Base-by-base conservation (phyloP, 1,140 invertebrate genomes). In the Ptiloglossa arizonensis region DNA sequence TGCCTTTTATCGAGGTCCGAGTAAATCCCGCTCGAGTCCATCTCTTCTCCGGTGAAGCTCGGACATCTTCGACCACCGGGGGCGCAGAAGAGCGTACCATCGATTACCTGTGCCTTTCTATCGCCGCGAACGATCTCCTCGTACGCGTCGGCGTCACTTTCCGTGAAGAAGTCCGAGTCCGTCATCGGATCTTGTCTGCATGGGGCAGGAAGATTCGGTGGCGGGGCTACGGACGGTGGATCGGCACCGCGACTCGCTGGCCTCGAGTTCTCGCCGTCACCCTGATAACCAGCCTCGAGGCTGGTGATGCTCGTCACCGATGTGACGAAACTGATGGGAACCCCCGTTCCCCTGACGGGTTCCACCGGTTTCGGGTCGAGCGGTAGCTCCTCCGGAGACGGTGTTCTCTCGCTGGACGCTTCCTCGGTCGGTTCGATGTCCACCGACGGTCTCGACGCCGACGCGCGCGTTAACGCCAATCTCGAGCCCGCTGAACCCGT, bases 151-250 rank as follows among this genome's bases (percentile, higher is more conserved):
- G 96, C 96, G 91, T 97, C 96, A 84, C 96, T 96, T 92, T 97
- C 97, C 8, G 96, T 97, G 87, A 97, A 97, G 89, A 97, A 97
- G 89, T 97, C 97, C 0, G 96, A 97, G 91, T 97, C 96, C 0
- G 96, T 97, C 96, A 97, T 97, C 1, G 96, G 96, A 91, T 97
- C 96, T 72, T 95, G 94, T 44, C 95, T 93, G 63, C 89, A 88
- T 1, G 85, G 83, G 0, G 82, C 95, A 87, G 85, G 91, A 41
- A 84, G 82, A 56, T 88, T 89, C 15, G 79, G 71, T 9, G 93
- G 90, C 56, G 89, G 91, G 8, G 81, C 93, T 69, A 91, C 88
- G 24, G 94, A 94, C 52, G 94, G 95, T 91, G 95, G 95, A 90
- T 95, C 96, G 52, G 95, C 95, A 69, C 95, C 96, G 78, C 96